Percentiles rank a stretch among this genome's conserved stretches.
These are phyloP conservation scores for Unio pictorum DNA, from an alignment of 2,888 invertebrate species.

Conservation along the genomic window DNA sequence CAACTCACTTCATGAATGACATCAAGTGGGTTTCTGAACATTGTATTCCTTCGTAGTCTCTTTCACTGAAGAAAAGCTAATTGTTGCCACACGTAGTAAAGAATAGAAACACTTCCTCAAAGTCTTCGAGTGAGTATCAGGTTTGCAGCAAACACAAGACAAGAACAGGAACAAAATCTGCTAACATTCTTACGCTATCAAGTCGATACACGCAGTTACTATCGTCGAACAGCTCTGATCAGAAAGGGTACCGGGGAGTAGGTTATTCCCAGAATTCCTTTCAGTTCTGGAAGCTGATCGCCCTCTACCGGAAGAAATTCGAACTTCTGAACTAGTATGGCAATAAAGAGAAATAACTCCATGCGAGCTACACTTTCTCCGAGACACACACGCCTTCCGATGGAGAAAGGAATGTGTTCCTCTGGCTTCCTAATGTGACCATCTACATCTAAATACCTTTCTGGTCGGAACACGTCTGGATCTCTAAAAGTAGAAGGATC, in stretches of 20 bases:
- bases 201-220: no score
- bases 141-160: no score
- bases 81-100: no score
- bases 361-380: constrained; percentile 21
- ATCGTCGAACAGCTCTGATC: neutral
- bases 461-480: constrained; percentile 51
- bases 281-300: constrained; percentile 19
- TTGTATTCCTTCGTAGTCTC: no score
- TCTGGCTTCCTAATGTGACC: constrained; percentile 18
- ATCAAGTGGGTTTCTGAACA: no score
- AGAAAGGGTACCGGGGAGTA: constrained; percentile 16
- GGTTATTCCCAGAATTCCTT: constrained; percentile 28
- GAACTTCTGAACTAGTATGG: constrained; percentile 29
- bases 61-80: no score
- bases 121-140: no score
- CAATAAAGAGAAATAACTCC: constrained; percentile 38
- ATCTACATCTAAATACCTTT: constrained; percentile 45
- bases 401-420: constrained; percentile 31
- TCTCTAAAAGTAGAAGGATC: constrained; percentile 45
- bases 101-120: no score
- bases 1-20: no score
- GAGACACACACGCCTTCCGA: constrained; percentile 15
- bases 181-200: no score
- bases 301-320: constrained; percentile 13
- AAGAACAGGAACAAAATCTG: no score